Conservation (phyloP, 2,888 invertebrate species). For the Eristalinus aeneus region DNA sequence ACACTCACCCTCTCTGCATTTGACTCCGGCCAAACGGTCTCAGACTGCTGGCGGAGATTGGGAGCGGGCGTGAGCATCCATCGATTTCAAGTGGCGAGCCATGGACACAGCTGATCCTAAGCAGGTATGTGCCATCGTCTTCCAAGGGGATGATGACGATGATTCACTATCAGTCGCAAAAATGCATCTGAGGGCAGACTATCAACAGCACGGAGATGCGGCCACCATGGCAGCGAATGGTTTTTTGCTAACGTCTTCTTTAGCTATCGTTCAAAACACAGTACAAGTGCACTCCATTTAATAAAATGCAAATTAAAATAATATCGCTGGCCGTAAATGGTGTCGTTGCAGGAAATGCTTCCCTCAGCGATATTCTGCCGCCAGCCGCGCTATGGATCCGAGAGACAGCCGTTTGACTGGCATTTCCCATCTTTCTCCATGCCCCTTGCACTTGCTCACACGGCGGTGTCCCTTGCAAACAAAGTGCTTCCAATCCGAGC, state of each 20-base stretch:
- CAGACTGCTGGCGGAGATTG: neutral
- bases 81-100: conserved; percentile 43
- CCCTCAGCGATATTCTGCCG: conserved; percentile 53
- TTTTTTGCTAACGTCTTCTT: conserved; percentile 19
- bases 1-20: neutral
- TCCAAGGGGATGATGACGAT: neutral
- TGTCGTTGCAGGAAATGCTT: conserved; percentile 66
- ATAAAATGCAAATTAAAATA: conserved; percentile 71
- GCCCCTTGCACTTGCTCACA: neutral
- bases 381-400: conserved; percentile 20
- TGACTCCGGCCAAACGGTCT: too few relatives aligned
- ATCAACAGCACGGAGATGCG: conserved; percentile 18
- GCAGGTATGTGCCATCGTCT: neutral
- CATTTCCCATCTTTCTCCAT: neutral
- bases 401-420: conserved; percentile 38
- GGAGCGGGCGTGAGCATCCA: conserved; percentile 15
- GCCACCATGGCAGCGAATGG: neutral
- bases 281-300: conserved; percentile 70
- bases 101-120: neutral
- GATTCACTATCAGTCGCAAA: conserved; percentile 21
- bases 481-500: conserved; percentile 5
- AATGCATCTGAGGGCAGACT: conserved; percentile 57
- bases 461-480: neutral
- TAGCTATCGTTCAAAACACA: conserved; percentile 63
- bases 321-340: conserved; percentile 67